Evolutionary conservation across 2,797 vertebrate genomes (phyloP), one percentile per base, ranked within the genome.

Genomic region (Hozukius guyotensis): DNA sequence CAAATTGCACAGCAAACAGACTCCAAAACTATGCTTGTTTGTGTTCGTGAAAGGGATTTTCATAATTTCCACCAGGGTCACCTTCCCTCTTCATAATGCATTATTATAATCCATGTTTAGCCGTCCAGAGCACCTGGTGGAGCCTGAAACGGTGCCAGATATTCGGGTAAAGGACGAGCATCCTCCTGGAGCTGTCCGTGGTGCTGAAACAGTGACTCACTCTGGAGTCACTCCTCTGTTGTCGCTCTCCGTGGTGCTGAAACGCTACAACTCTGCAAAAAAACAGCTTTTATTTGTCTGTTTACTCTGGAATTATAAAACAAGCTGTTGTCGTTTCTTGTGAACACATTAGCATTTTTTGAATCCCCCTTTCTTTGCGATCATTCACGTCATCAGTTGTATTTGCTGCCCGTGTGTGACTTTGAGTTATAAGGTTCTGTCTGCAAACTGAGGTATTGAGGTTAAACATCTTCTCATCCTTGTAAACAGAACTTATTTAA

Each of bases 91-190:
- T 31, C 1, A n/a, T 25, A 11, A 29, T 46, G 24, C 2, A 11
- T 2, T 63, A 6, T 29, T 46, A 0, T 29, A 46, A 78, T 38
- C 38, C 34, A 0, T 11, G 42, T 9, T 11, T 31, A 16, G 18
- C 32, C 11, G 13, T 20, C 0, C n/a, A 14, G 2, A 32, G 32
- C 55, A 2, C 7, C 18, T 25, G 12, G 8, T 20, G 16, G 10
- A 34, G 62, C 6, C 61, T 36, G 14, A 38, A 38, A 24, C 12
- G 25, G 1, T 16, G 55, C 59, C 72, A 72, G 8, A 42, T 3
- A 1, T 8, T n/a, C 67, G n/a, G 29, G n/a, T 20, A 1, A 42
- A 42, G 14, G 14, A 10, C 14, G 18, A 2, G 20, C 24, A 2
- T 55, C 16, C 16, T 46, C 42, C 0, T 46, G 42, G 42, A 18